phyloP scores from a whole-genome alignment of 1,140 invertebrate species.

The Heliconius nattereri region DNA sequence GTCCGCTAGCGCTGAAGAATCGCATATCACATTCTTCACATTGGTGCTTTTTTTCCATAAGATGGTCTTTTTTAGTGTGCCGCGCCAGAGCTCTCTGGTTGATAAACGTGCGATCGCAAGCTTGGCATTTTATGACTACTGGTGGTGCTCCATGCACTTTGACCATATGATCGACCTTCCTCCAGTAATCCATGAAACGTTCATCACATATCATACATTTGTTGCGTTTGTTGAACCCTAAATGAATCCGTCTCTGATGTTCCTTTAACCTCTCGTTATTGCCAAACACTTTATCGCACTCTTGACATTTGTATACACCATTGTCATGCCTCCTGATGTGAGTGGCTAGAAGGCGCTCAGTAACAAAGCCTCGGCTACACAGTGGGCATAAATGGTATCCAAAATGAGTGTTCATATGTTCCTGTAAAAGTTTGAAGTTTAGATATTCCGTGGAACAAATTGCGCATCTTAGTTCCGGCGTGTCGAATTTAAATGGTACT shows the following conservation, averaged over 20 bases:
- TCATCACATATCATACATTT: constrained; percentile 59
- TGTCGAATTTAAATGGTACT: constrained; percentile 66
- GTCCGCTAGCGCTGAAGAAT: constrained; percentile 87
- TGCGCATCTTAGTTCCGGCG: constrained; percentile 57
- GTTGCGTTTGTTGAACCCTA: constrained; percentile 52
- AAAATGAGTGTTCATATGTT: constrained; percentile 74
- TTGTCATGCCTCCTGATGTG: constrained; percentile 56
- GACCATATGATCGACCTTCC: constrained; percentile 61
- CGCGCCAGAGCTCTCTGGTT: constrained; percentile 49
- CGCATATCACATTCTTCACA: constrained; percentile 84
- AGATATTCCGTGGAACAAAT: constrained; percentile 67
- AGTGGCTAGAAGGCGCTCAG: constrained; percentile 41
- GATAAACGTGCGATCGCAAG: constrained; percentile 56
- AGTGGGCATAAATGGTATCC: constrained; percentile 86
- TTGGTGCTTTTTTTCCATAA: constrained; percentile 56
- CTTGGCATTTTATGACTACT: constrained; percentile 56
- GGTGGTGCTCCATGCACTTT: constrained; percentile 53
- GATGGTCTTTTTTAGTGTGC: constrained; percentile 61
- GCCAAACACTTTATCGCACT: constrained; percentile 56
- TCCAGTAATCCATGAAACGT: constrained; percentile 58
- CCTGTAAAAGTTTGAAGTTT: constrained; percentile 67
- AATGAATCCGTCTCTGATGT: constrained; percentile 53
- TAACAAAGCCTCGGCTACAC: constrained; percentile 83
- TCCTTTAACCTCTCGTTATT: constrained; percentile 48
- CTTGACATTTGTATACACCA: constrained; percentile 49